A percentile compares a stretch with the other conserved stretches of the same genome.
phyloP scores from a whole-genome alignment of 2,797 vertebrate genomes.

The Hybognathus amarus region DNA sequence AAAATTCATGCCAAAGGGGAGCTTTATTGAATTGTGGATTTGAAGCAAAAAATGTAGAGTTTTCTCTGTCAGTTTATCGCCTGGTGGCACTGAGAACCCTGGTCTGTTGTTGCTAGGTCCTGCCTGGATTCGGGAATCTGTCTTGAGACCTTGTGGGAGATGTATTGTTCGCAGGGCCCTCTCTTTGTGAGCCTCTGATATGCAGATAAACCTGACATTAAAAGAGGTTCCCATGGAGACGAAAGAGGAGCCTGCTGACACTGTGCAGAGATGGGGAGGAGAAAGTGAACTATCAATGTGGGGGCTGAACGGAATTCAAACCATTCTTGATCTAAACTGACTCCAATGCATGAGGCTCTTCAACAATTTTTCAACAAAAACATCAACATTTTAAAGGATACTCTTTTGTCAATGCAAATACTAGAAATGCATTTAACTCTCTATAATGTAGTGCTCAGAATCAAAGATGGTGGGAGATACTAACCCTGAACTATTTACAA shows the following conservation, averaged over 20 bases:
- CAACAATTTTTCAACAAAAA: too few relatives aligned
- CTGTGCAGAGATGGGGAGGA: slow-evolving; percentile 70
- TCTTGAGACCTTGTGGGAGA: slow-evolving; percentile 72
- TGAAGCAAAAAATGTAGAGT: slow-evolving; percentile 10
- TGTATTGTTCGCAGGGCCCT: slow-evolving; percentile 69
- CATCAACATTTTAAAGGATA: slow-evolving; percentile 13
- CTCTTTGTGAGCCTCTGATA: slow-evolving; percentile 79
- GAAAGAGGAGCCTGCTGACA: slow-evolving; percentile 70
- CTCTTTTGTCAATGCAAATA: slow-evolving; percentile 23
- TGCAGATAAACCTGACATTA: slow-evolving; percentile 84
- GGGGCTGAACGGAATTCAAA: slow-evolving; percentile 65
- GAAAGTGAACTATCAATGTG: slow-evolving; percentile 66
- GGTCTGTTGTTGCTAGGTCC: slow-evolving; percentile 26
- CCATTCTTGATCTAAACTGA: slow-evolving; percentile 70
- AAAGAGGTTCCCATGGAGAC: slow-evolving; percentile 84
- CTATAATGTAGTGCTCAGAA: background rate
- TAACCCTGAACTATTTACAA: slow-evolving; percentile 17
- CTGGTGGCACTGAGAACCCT: slow-evolving; percentile 19
- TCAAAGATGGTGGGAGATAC: background rate
- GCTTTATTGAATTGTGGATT: slow-evolving; percentile 43
- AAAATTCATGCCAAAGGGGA: slow-evolving; percentile 46
- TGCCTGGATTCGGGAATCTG: slow-evolving; percentile 58
- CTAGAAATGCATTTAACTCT: background rate
- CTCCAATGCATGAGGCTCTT: slow-evolving; percentile 30
- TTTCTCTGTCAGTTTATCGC: slow-evolving; percentile 37